Base-by-base conservation (phyloP, 2,888 invertebrate genomes). In the Plagiodera versicolora region DNA sequence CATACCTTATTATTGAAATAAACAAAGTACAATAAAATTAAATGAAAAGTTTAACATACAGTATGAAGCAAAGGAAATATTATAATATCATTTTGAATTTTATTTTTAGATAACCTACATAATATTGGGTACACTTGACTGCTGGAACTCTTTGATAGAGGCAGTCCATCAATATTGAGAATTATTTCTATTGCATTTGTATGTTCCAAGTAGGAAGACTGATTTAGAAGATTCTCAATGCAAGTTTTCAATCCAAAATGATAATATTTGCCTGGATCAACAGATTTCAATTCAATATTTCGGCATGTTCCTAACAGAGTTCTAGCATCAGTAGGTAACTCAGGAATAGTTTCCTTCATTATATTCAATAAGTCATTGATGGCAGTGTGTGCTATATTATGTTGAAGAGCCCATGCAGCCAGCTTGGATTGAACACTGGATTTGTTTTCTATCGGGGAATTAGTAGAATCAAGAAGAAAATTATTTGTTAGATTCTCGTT, bases 81-180 rank as follows among this genome's bases (percentile, higher is more conserved):
- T 48, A 59, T 49, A 35, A 48, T 44, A 35, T 59, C 49, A 49
- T 59, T 49, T 54, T 49, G 20, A 59, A 20, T 52, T 16, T 44
- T 44, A 49, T 35, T 11, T 49, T 50, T 45, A 20, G 48, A 45
- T 44, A 50, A 50, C n/a, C 44, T 57, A 50, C 50, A 57, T 49
- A 49, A 57, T 44, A 57, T 57, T 19, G 57, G 57, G 18, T 51
- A 57, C 10, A 57, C 49, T 44, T 57, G 50, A 51, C 50, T 56
- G 11, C 51, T 44, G 47, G 61, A 59, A 52, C 67, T 61, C 58
- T 69, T 67, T 9, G 35, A 48, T 56, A 49, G 28, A 48, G 68
- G 67, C 28, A 67, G 52, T 35, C 66, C 68, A 51, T 58, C 58
- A 53, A 60, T 56, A 47, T 64, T 64, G 11, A 62, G 16, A 30